phyloP scores from a whole-genome alignment of 2,888 invertebrate species.

The Cataglyphis albicans region DNA sequence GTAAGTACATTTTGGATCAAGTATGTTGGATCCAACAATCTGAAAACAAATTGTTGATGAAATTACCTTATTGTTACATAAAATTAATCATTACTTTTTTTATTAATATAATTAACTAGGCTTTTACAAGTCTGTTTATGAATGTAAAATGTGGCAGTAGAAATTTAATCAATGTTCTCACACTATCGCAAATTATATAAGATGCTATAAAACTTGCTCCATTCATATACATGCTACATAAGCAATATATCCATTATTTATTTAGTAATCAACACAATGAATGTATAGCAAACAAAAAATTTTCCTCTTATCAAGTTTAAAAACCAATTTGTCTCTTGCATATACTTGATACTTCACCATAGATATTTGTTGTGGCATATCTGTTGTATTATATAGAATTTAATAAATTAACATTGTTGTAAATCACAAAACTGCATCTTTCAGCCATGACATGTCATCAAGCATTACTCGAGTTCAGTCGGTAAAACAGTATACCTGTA shows the following conservation, averaged over 20 bases:
- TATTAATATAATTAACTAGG: background rate
- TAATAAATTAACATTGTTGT: slow-evolving; percentile 66
- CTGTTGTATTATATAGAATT: slow-evolving; percentile 48
- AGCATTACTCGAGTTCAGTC: slow-evolving; percentile 63
- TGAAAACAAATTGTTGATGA: slow-evolving; percentile 25
- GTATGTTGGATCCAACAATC: background rate
- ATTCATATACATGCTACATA: background rate
- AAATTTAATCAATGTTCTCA: background rate
- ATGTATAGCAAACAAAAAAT: background rate
- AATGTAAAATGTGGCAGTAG: background rate
- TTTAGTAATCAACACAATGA: slow-evolving; percentile 18
- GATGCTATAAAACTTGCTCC: background rate
- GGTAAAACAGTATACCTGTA: slow-evolving; percentile 71
- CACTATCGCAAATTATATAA: background rate
- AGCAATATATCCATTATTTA: background rate
- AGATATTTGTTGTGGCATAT: slow-evolving; percentile 36
- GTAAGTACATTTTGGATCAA: background rate
- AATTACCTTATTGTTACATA: background rate
- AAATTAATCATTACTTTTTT: background rate
- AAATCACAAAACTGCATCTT: slow-evolving; percentile 67
- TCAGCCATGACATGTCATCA: slow-evolving; percentile 79
- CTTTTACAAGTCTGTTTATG: background rate
- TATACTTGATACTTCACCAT: slow-evolving; percentile 57
- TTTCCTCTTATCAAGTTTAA: background rate
- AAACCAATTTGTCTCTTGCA: background rate